A percentile compares a stretch with the other conserved stretches of the same genome.
Conservation (phyloP, 2,113 vertebrate genomes). For the Solea senegalensis region DNA sequence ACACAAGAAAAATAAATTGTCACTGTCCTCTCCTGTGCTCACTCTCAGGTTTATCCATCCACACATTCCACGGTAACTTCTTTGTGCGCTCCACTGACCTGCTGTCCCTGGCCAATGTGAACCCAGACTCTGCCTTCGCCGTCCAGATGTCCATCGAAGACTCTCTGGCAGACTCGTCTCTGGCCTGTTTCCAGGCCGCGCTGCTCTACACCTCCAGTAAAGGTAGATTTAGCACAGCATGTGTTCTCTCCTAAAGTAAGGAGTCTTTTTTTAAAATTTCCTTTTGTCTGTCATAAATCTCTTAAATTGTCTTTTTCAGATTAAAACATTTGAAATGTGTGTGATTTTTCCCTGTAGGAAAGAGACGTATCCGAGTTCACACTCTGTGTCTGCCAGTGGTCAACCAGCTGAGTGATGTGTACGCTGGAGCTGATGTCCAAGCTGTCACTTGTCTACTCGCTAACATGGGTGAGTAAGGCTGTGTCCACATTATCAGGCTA, state of each 20-base stretch:
- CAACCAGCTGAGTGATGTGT: conserved; percentile 90
- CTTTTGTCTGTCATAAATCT: not conserved
- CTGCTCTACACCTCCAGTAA: conserved; percentile 97
- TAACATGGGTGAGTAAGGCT: conserved; percentile 89
- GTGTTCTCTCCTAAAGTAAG: too few relatives aligned
- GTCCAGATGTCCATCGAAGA: conserved; percentile 98
- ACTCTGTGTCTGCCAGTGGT: conserved; percentile 96
- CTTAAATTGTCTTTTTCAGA: not conserved
- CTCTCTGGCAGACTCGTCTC: conserved; percentile 90
- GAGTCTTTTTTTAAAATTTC: too few relatives aligned
- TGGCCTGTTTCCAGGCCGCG: conserved; percentile 96
- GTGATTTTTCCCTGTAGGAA: conserved; percentile 78
- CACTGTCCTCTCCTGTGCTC: not conserved
- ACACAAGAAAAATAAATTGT: not conserved
- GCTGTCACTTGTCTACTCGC: conserved; percentile 93
- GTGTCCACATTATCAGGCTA: not conserved
- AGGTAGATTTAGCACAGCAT: conserved; percentile 78
- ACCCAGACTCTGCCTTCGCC: conserved; percentile 96
- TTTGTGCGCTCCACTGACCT: conserved; percentile 98
- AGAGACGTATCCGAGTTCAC: conserved; percentile 94
- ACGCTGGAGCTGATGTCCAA: conserved; percentile 93
- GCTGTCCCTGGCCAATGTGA: conserved; percentile 95
- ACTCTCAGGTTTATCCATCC: conserved; percentile 93
- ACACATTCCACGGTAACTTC: conserved; percentile 98
- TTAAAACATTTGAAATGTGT: not conserved